Percentiles rank a stretch among this genome's conserved stretches.
These are phyloP conservation scores for Microcebus tavaratra DNA, from an alignment of 2,113 vertebrate species.

Conservation along the genomic window DNA sequence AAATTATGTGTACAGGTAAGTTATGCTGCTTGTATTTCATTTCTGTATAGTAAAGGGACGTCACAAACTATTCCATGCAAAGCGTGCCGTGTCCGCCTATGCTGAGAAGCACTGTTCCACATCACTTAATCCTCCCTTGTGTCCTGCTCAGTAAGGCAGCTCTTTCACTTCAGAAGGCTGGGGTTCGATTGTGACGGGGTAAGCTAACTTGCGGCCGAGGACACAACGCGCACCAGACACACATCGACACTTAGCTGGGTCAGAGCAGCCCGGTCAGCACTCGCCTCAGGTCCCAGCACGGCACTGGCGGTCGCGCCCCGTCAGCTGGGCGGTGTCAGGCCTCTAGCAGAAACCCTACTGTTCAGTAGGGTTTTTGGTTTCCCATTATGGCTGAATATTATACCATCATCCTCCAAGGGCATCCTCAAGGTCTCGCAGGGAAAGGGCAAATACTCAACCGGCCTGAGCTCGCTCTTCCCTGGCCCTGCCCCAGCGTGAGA, in stretches of 20 bases:
- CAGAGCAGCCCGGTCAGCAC: constrained; percentile 24
- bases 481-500: background rate
- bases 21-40: background rate
- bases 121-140: too few relatives aligned
- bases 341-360: constrained; percentile 18
- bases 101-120: background rate
- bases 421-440: background rate
- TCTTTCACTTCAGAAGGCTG: background rate
- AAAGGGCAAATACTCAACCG: background rate
- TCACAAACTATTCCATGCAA: background rate
- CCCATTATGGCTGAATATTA: background rate
- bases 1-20: background rate
- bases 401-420: background rate
- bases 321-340: constrained; percentile 19
- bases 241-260: constrained; percentile 69
- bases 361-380: background rate
- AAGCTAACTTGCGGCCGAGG: background rate
- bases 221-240: constrained; percentile 47
- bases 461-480: background rate
- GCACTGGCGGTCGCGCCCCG: constrained; percentile 34
- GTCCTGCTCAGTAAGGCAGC: background rate
- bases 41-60: background rate
- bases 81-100: rapidly evolving
- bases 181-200: background rate
- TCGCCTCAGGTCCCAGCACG: constrained; percentile 52